Evolutionary conservation across 64 coral and sea anemone genomes (phyloP), one percentile per base, ranked within the genome.

Genomic region (Stichodactyla mertensii): DNA sequence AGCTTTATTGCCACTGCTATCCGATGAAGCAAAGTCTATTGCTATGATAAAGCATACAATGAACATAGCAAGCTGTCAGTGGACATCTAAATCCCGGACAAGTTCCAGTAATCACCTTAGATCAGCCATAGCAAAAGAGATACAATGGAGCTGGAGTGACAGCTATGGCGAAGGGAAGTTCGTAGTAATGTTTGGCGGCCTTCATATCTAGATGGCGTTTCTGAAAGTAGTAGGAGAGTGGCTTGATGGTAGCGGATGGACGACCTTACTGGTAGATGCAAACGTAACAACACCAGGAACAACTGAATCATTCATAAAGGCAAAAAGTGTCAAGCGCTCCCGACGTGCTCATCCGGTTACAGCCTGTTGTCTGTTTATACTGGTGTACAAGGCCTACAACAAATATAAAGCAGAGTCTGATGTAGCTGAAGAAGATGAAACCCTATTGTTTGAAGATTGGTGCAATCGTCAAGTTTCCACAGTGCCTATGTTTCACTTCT

Each of bases 281-380:
- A 91, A 86, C 62, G 55, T 62, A 51, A 71, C 83, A 10, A 45
- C 82, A 79, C 10, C 77, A 36, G 89, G 88, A 6, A 86, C 89
- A 91, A 83, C 89, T 2, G 82, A 91, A n/a, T 91, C 71, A 7
- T 90, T 90, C n/a, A n/a, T 90, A 26, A 90, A 90, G 27, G 89
- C 82, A 0, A 52, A 60, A 4, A 90, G 53, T 20, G 58, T 90
- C 6, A 78, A 10, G 20, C 64, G 67, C 57, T 61, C 89, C 51
- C 52, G 64, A 78, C 20, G 83, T 18, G 64, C 82, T 4, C 89
- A 90, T 78, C 66, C 85, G 54, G 89, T 90, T 10, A 90, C 31
- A 22, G 89, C 82, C 52, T 85, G 66, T 55, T 31, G 67, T 45
- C 82, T 90, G 0, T 90, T 83, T 67, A 51, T 31, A 7, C 57